phyloP scores from a whole-genome alignment of 1,140 invertebrate species.

The Drosophila bocqueti region DNA sequence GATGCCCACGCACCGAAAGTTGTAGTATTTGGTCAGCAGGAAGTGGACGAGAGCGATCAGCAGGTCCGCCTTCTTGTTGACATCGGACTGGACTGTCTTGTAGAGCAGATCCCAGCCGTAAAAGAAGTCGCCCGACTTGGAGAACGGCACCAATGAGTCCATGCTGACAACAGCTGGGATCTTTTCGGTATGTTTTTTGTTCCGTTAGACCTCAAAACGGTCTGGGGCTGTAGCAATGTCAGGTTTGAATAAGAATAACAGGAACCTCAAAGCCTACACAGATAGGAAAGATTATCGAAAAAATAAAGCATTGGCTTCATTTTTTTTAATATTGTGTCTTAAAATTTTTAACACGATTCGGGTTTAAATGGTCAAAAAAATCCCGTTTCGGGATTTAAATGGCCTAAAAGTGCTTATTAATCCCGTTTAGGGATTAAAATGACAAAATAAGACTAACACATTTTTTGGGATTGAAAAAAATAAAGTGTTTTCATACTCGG shows the following conservation, averaged over 20 bases:
- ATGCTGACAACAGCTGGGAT: constrained; percentile 1
- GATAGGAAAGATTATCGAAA: no score
- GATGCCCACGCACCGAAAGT: constrained; percentile 89
- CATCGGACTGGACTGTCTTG: constrained; percentile 87
- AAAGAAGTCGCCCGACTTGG: constrained; percentile 72
- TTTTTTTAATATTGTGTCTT: no score
- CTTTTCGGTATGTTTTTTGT: no score
- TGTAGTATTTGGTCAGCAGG: constrained; percentile 89
- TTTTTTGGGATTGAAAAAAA: no score
- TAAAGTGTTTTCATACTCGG: no score
- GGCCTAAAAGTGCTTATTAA: no score
- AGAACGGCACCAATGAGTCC: constrained; percentile 1
- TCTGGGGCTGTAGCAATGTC: not conserved
- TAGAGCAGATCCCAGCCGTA: constrained; percentile 92
- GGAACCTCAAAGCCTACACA: not conserved
- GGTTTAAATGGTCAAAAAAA: no score
- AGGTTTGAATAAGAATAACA: not conserved
- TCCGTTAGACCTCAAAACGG: not conserved
- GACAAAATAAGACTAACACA: no score
- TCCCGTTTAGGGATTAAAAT: no score
- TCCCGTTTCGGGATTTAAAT: no score
- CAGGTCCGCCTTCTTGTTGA: constrained; percentile 89
- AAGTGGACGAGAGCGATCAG: constrained; percentile 90
- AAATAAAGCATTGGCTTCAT: no score
- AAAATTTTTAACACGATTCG: no score